Evolutionary conservation across 2,888 invertebrate genomes (phyloP).

Genomic region (Drosophila cognata): DNA sequence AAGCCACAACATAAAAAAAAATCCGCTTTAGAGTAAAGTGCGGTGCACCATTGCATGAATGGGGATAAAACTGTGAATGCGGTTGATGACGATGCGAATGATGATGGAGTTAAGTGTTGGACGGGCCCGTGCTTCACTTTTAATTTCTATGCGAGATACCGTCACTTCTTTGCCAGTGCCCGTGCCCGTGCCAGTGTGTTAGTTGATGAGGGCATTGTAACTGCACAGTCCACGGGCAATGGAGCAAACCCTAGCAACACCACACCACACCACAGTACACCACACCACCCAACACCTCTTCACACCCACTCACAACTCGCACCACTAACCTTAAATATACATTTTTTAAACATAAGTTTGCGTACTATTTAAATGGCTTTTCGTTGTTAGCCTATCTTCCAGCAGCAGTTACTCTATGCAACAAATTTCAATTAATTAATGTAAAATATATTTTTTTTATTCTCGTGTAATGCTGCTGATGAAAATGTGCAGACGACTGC

Average conservation of each 20-base stretch:
- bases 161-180: constrained; percentile 18
- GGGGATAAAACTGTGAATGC: constrained; percentile 1
- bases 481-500: not conserved
- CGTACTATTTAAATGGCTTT: not conserved
- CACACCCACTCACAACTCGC: not conserved
- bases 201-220: constrained; percentile 74
- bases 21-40: constrained; percentile 40
- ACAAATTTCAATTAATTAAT: not conserved
- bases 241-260: constrained; percentile 14
- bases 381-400: not conserved
- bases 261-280: not conserved
- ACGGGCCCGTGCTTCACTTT: constrained; percentile 59
- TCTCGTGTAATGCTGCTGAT: not conserved
- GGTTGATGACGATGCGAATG: constrained; percentile 11
- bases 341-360: not conserved
- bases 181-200: constrained; percentile 28
- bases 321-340: not conserved
- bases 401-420: not conserved
- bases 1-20: constrained; percentile 20
- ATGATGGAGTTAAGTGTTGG: constrained; percentile 52
- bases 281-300: not conserved
- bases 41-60: constrained; percentile 29
- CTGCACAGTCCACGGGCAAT: constrained; percentile 13
- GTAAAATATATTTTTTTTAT: not conserved
- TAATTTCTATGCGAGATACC: constrained; percentile 59